Conservation (phyloP, 2,113 vertebrate genomes). For the Stegostoma tigrinum region DNA sequence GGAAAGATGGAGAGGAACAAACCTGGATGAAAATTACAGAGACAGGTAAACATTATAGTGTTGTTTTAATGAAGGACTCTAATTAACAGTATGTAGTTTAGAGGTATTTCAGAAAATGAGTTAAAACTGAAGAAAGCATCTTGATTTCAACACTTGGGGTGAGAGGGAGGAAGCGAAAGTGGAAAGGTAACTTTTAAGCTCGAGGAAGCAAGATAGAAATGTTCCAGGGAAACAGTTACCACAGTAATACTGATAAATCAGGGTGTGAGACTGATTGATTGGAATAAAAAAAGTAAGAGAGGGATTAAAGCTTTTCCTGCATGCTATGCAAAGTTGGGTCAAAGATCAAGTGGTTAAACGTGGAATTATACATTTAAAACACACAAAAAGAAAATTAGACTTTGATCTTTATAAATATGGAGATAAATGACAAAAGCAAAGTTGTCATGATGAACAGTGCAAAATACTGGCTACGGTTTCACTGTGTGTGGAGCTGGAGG, state of each 20-base stretch:
- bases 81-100: neutral
- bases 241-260: neutral
- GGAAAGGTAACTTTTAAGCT: neutral
- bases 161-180: neutral
- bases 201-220: neutral
- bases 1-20: too few species aligned
- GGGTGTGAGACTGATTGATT: neutral
- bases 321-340: neutral
- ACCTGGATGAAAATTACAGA: too few species aligned
- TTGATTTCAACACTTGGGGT: neutral
- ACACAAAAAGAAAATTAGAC: neutral
- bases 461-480: neutral
- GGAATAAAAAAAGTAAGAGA: neutral
- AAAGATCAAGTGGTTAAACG: neutral
- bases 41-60: too few species aligned
- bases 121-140: neutral
- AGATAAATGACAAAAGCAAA: neutral
- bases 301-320: neutral
- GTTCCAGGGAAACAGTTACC: neutral
- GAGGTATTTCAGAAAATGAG: neutral
- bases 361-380: neutral
- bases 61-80: too few species aligned
- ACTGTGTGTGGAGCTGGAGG: neutral
- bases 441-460: neutral
- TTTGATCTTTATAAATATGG: neutral